These are phyloP conservation scores for Semicossyphus pulcher DNA, from an alignment of 2,113 vertebrate genomes.

Conservation along the genomic window DNA sequence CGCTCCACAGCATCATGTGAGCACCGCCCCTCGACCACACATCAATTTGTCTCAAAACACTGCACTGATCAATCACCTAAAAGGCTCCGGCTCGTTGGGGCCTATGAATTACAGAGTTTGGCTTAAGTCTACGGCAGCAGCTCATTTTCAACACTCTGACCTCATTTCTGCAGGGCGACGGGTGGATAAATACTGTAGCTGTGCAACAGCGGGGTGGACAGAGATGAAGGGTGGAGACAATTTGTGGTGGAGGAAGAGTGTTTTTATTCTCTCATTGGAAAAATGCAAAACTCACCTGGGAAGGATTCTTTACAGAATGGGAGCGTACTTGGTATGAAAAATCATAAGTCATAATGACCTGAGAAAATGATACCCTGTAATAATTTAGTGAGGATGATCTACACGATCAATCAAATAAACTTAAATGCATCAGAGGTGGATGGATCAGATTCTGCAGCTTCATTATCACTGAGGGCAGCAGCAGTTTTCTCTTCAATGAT, in stretches of 20 bases:
- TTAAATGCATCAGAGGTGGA: neutral
- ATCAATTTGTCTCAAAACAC: slow-evolving; percentile 66
- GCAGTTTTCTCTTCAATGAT: neutral
- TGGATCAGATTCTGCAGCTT: neutral
- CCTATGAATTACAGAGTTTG: slow-evolving; percentile 44
- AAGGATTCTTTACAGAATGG: slow-evolving; percentile 1
- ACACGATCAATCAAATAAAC: neutral
- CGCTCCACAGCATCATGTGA: slow-evolving; percentile 66
- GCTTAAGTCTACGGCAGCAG: slow-evolving; percentile 33
- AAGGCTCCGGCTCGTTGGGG: slow-evolving; percentile 45
- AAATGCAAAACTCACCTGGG: slow-evolving; percentile 13
- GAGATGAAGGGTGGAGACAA: slow-evolving; percentile 8
- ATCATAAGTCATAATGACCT: neutral
- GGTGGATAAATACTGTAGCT: slow-evolving; percentile 18
- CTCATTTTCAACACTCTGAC: slow-evolving; percentile 33
- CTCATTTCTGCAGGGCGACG: slow-evolving; percentile 28
- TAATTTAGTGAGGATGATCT: neutral
- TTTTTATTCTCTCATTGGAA: slow-evolving; percentile 28
- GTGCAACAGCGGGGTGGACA: slow-evolving; percentile 25
- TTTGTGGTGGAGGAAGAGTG: neutral
- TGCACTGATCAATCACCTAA: slow-evolving; percentile 68
- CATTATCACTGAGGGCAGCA: too few relatives aligned
- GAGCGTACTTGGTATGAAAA: slow-evolving; percentile 3
- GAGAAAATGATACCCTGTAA: neutral
- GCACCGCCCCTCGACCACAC: slow-evolving; percentile 59